phyloP scores from a whole-genome alignment of 2,888 invertebrate genomes.

The Rhagonycha lutea region DNA sequence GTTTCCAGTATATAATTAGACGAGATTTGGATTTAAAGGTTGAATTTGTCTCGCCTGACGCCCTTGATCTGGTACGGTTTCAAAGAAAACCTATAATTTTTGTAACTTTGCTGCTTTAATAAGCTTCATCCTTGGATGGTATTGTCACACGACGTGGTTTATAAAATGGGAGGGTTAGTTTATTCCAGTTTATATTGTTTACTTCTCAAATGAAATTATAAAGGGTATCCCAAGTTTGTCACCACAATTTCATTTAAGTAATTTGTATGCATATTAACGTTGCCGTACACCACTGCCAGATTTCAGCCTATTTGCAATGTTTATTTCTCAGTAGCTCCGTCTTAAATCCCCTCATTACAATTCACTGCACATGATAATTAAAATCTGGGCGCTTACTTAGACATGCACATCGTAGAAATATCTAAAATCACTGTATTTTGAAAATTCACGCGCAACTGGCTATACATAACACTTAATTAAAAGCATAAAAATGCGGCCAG shows the following conservation, averaged over 20 bases:
- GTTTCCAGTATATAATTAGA: not conserved
- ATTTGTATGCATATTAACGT: conserved; percentile 15
- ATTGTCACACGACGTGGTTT: not conserved
- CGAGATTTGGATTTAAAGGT: not conserved
- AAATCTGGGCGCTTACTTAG: conserved; percentile 7
- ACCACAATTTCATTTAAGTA: conserved; percentile 6
- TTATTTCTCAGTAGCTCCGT: conserved; percentile 10
- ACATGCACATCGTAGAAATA: not conserved
- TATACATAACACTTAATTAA: not conserved
- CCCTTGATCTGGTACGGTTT: not conserved
- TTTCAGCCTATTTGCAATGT: conserved; percentile 13
- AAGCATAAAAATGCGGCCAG: too few relatives aligned
- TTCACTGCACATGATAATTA: conserved; percentile 17
- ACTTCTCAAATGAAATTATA: not conserved
- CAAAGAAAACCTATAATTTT: not conserved
- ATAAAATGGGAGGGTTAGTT: not conserved
- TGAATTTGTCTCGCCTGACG: not conserved
- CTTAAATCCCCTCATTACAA: conserved; percentile 20
- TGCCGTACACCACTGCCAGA: conserved; percentile 7
- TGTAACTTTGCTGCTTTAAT: not conserved
- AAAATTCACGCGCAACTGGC: not conserved
- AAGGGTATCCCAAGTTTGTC: not conserved
- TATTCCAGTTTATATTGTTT: not conserved
- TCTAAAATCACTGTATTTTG: not conserved
- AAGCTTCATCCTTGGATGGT: not conserved